phyloP scores from a whole-genome alignment of 64 coral and sea anemone species.

The Montipora sp. region DNA sequence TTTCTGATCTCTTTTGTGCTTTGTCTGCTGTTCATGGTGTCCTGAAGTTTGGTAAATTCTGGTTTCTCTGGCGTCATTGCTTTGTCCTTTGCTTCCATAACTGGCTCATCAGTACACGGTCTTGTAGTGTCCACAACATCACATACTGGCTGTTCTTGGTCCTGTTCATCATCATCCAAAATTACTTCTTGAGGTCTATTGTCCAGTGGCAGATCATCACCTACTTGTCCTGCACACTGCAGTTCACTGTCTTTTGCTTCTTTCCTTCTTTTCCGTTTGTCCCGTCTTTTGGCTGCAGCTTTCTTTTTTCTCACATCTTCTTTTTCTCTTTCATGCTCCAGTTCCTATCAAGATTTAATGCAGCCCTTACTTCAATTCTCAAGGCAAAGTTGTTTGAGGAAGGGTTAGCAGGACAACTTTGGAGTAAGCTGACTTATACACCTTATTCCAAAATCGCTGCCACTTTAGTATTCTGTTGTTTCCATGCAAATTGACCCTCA shows the following conservation, averaged over 20 bases:
- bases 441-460: too few relatives aligned
- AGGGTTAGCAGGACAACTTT: too few relatives aligned
- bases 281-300: conserved; percentile 91
- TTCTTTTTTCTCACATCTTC: conserved; percentile 98
- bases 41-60: neutral
- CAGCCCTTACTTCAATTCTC: neutral
- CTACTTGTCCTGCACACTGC: conserved; percentile 31
- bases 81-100: conserved; percentile 20
- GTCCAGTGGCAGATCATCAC: conserved; percentile 83
- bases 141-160: conserved; percentile 67
- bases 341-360: conserved; percentile 63
- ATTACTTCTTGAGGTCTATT: conserved; percentile 84
- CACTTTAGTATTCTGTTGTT: too few relatives aligned
- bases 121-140: conserved; percentile 68
- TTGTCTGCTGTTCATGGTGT: neutral
- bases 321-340: conserved; percentile 93
- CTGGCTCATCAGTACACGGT: neutral
- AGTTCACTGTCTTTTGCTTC: conserved; percentile 76
- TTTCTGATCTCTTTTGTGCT: neutral
- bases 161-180: conserved; percentile 64
- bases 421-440: too few relatives aligned
- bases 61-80: neutral
- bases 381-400: neutral
- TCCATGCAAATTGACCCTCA: too few relatives aligned
- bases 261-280: conserved; percentile 92